A percentile compares a stretch with the other conserved stretches of the same genome.
Conservation (phyloP, 2,797 vertebrate genomes). For the Pelochelys cantorii region DNA sequence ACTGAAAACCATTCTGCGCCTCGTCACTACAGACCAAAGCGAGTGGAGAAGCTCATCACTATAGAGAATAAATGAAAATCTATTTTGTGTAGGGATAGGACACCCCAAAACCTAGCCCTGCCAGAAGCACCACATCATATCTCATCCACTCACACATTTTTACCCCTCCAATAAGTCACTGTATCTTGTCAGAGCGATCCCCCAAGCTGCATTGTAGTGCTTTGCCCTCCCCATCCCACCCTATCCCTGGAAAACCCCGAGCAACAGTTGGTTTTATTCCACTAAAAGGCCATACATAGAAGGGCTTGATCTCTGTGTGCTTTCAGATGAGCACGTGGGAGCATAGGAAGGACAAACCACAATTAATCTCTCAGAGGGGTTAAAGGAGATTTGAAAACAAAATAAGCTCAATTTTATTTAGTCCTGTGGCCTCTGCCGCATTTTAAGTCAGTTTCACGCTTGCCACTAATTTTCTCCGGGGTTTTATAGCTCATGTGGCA, state of each 20-base stretch:
- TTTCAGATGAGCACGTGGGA: background rate
- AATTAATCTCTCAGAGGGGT: background rate
- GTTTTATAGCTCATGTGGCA: background rate
- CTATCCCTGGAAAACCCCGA: background rate
- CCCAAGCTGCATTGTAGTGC: conserved; percentile 4
- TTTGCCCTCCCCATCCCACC: background rate
- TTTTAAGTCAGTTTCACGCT: background rate
- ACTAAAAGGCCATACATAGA: background rate
- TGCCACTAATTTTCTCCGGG: background rate
- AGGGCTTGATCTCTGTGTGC: background rate
- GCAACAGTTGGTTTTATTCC: background rate
- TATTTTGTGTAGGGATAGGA: background rate
- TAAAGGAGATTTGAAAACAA: background rate
- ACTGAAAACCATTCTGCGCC: background rate
- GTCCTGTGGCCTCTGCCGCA: background rate
- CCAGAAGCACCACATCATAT: background rate
- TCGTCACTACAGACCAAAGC: background rate
- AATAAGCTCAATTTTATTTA: background rate
- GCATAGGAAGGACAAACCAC: background rate
- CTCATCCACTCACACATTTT: background rate
- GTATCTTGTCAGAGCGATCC: conserved; percentile 21
- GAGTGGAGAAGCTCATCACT: background rate
- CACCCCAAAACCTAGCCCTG: conserved; percentile 5
- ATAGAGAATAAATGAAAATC: rapidly evolving
- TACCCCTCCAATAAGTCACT: background rate